A percentile compares a stretch with the other conserved stretches of the same genome.
Conservation (phyloP, 2,888 invertebrate species). For the Stictocephala bisonia region DNA sequence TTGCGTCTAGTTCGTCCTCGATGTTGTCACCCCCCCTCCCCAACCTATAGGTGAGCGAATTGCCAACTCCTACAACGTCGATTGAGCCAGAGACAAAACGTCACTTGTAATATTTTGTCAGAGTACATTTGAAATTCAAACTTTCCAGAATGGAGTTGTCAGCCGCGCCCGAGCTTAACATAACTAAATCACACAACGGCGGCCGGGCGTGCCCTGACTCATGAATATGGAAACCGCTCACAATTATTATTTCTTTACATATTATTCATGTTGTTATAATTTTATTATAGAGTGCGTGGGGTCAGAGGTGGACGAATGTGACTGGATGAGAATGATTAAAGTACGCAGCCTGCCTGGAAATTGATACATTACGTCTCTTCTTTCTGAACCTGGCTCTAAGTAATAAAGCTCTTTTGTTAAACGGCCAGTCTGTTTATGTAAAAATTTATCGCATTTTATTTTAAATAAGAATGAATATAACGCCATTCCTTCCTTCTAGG, state of each 20-base stretch:
- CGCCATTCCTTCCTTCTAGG: too few relatives aligned
- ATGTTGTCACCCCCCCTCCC: neutral
- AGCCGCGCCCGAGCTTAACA: conserved; percentile 32
- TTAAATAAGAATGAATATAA: too few relatives aligned
- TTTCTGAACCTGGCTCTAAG: neutral
- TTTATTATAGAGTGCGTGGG: conserved; percentile 39
- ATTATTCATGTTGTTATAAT: conserved; percentile 44
- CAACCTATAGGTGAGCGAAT: neutral
- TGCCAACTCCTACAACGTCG: conserved; percentile 13
- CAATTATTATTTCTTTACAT: conserved; percentile 43
- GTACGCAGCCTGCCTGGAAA: neutral
- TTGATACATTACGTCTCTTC: conserved; percentile 1
- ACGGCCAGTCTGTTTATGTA: too few relatives aligned
- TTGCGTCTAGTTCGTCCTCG: too few relatives aligned
- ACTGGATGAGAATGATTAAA: too few relatives aligned
- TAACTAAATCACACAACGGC: conserved; percentile 37
- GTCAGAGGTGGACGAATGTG: too few relatives aligned
- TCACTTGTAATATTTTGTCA: conserved; percentile 43
- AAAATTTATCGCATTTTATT: too few relatives aligned
- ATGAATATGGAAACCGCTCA: conserved; percentile 46
- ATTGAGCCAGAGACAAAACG: conserved; percentile 13
- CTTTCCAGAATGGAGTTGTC: conserved; percentile 39
- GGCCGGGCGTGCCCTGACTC: conserved; percentile 33
- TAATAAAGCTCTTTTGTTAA: too few relatives aligned
- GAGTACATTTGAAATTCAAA: conserved; percentile 42